A percentile compares a stretch with the other conserved stretches of the same genome.
Conservation (phyloP, 2,113 vertebrate genomes). For the Hiodon tergisus region DNA sequence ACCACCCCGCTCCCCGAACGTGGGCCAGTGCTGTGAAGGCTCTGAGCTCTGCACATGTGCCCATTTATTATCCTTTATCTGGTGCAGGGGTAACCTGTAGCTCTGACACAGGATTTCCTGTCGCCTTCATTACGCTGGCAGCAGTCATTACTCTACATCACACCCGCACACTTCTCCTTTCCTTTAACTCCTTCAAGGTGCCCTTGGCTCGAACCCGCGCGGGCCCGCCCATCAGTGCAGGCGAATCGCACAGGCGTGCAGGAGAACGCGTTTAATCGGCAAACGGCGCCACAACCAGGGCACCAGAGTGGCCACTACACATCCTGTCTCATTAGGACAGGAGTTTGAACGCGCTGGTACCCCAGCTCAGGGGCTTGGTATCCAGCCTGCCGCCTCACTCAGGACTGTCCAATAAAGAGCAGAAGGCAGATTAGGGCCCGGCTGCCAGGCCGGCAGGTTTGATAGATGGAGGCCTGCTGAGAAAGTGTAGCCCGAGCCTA, state of each 20-base stretch:
- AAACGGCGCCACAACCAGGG: not conserved
- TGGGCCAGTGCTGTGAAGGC: too few relatives aligned
- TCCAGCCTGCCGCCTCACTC: constrained; percentile 46
- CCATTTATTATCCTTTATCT: constrained; percentile 37
- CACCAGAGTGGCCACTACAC: not conserved
- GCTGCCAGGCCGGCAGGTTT: constrained; percentile 26
- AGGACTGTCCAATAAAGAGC: constrained; percentile 53
- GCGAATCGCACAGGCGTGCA: too few relatives aligned
- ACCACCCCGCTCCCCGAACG: not conserved
- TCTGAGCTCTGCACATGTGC: constrained; percentile 3
- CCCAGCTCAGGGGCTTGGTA: constrained; percentile 46
- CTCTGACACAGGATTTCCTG: constrained; percentile 42
- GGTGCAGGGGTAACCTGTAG: constrained; percentile 32
- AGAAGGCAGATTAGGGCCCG: constrained; percentile 59
- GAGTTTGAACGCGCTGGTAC: constrained; percentile 32
- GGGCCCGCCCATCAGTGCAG: not conserved
- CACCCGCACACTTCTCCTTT: constrained; percentile 20
- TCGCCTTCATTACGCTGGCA: constrained; percentile 40
- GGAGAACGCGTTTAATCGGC: too few relatives aligned
- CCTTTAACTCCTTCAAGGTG: not conserved
- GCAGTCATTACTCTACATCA: constrained; percentile 38
- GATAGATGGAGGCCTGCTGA: constrained; percentile 55
- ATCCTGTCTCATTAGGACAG: not conserved
- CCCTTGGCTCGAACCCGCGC: not conserved
- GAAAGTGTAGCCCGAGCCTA: constrained; percentile 50